Base-by-base conservation (phyloP, 2,888 invertebrate species). In the Boloria selene region DNA sequence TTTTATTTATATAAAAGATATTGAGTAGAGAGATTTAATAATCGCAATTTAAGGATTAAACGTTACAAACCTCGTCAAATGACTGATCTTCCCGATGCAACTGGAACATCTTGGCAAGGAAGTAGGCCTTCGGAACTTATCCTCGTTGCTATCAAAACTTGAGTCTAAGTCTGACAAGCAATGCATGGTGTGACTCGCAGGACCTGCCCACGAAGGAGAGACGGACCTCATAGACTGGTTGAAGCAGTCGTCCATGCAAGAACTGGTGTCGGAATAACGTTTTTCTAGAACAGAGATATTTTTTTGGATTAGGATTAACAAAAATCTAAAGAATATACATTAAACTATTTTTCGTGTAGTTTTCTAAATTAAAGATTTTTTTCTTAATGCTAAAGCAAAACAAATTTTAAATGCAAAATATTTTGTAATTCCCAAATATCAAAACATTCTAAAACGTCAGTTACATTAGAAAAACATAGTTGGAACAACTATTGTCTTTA, bases 21-120 rank as follows among this genome's bases (percentile, higher is more conserved):
- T n/a, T n/a, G n/a, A n/a, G n/a, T n/a, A n/a, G n/a, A n/a, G n/a
- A n/a, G n/a, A n/a, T 49, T 14, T 16, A n/a, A 49, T n/a, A 6
- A 7, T 16, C 0, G 13, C 14, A 49, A 13, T 14, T 13, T 26
- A 18, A 4, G 6, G 7, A 7, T 47, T 17, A 16, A 13, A 17
- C 4, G 18, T 3, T 7, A 65, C 69, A 14, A 63, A 90, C 91
- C 90, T 89, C 13, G 95, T 94, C 85, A 95, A 93, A 67, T 95
- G 87, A 70, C 96, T 95, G 70, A 96, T 93, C 86, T 96, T 96
- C 73, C 96, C 95, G 77, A 96, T 95, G 78, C 96, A 96, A 79
- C 96, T 96, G 75, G 96, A 94, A 81, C 96, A 96, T 67, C 95
- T 82, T 5, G 94, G 94, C 73, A 94, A 75, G 1, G 88, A 88